These are phyloP conservation scores for Argentina silus DNA, from an alignment of 2,797 vertebrate genomes.

Conservation along the genomic window DNA sequence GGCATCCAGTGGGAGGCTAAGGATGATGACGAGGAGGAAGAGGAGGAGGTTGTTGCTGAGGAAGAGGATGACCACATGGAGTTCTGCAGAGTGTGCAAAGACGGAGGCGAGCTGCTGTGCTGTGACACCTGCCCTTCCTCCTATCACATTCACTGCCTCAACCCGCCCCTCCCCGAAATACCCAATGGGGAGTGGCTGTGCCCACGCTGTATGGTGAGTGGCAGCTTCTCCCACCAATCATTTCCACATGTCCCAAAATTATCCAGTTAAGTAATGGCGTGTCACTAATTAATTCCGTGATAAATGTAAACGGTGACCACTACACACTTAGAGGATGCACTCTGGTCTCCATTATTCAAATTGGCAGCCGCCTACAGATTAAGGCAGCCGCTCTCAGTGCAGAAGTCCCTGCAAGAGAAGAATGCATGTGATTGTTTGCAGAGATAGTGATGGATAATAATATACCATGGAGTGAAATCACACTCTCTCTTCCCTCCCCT, in stretches of 20 bases:
- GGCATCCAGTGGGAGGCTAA: slow-evolving; percentile 99
- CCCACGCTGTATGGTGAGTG: slow-evolving; percentile 95
- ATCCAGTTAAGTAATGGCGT: too few species aligned
- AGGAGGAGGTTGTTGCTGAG: slow-evolving; percentile 87
- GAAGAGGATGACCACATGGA: slow-evolving; percentile 99
- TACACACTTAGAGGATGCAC: neutral
- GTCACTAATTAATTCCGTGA: too few species aligned
- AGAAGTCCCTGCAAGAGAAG: neutral
- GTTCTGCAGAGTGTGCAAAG: slow-evolving; percentile 97
- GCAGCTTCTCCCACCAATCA: neutral
- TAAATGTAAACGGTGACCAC: too few species aligned
- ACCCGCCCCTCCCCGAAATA: slow-evolving; percentile 95
- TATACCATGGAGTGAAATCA: neutral
- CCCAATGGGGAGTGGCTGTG: slow-evolving; percentile 99
- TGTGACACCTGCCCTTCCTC: slow-evolving; percentile 97
- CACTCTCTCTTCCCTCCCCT: slow-evolving; percentile 4
- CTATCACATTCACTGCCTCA: slow-evolving; percentile 99
- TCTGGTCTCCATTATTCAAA: neutral
- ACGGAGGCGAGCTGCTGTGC: slow-evolving; percentile 95
- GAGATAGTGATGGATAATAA: neutral
- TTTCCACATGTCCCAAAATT: too few species aligned
- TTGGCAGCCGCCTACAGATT: neutral
- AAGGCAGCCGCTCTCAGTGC: neutral
- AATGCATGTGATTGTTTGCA: neutral
- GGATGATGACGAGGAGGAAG: slow-evolving; percentile 94